Percentiles rank a stretch among this genome's conserved stretches.
These are phyloP conservation scores for Sciurus carolinensis DNA, from an alignment of 2,797 vertebrate species.

Conservation along the genomic window DNA sequence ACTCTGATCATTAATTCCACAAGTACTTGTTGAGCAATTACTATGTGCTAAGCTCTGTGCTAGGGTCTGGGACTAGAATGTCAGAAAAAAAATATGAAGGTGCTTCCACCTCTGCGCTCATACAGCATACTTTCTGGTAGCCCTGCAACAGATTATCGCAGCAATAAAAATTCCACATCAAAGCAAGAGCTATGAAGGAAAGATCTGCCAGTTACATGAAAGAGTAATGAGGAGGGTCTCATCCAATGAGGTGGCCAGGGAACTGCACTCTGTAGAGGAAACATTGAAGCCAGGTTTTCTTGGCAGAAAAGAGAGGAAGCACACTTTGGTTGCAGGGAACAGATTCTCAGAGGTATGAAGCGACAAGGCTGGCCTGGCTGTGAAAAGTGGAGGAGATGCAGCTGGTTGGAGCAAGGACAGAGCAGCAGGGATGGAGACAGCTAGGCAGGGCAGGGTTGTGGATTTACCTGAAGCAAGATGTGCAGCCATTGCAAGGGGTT, in stretches of 20 bases:
- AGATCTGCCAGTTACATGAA: background rate
- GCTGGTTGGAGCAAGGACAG: background rate
- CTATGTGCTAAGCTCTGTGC: background rate
- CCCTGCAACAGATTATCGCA: background rate
- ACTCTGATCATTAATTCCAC: background rate
- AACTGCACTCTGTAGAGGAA: background rate
- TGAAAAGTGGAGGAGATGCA: background rate
- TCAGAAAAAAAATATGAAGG: background rate
- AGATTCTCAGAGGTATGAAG: accelerated
- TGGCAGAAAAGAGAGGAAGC: background rate
- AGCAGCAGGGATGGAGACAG: background rate
- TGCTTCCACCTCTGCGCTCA: background rate
- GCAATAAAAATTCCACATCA: background rate
- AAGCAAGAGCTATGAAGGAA: background rate
- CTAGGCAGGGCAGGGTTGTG: background rate
- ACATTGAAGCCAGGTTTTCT: background rate
- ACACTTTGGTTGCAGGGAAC: background rate
- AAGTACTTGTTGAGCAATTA: background rate
- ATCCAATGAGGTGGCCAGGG: background rate
- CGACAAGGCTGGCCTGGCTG: background rate
- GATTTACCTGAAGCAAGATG: background rate
- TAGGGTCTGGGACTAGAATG: background rate
- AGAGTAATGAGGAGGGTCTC: background rate
- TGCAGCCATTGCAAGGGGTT: background rate
- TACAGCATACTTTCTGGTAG: background rate